Evolutionary conservation across 2,113 vertebrate genomes (phyloP).

Genomic region (Dasypus novemcinctus): DNA sequence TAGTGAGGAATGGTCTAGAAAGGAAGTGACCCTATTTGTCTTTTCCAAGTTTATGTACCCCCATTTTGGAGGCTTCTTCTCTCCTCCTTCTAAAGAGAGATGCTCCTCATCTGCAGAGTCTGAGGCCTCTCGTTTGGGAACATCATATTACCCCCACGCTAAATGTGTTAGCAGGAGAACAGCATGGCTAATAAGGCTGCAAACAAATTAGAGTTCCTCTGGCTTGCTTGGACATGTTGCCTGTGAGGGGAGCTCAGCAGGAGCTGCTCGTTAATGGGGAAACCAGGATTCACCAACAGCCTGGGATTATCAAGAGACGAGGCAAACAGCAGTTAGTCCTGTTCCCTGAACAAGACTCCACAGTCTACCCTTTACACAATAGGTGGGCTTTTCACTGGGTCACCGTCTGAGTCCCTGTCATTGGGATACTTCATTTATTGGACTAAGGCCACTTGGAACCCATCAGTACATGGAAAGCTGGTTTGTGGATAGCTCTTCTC

Average conservation of each 20-base stretch:
- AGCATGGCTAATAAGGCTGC: neutral
- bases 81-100: neutral
- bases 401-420: neutral
- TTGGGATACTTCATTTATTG: neutral
- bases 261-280: neutral
- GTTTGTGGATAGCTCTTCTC: neutral
- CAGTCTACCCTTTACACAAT: neutral
- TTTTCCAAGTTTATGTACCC: neutral
- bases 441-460: neutral
- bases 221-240: neutral
- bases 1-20: neutral
- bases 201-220: neutral
- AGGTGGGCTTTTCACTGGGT: neutral
- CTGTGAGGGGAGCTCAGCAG: neutral
- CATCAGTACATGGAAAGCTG: neutral
- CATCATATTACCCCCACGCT: neutral
- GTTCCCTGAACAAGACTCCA: neutral
- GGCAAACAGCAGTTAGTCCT: neutral
- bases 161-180: neutral
- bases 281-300: neutral
- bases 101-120: neutral
- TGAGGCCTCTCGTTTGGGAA: neutral
- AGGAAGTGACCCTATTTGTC: neutral
- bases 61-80: neutral
- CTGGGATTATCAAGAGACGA: neutral